These are phyloP conservation scores for Rutilus rutilus DNA, from an alignment of 2,113 vertebrate species.

Conservation along the genomic window DNA sequence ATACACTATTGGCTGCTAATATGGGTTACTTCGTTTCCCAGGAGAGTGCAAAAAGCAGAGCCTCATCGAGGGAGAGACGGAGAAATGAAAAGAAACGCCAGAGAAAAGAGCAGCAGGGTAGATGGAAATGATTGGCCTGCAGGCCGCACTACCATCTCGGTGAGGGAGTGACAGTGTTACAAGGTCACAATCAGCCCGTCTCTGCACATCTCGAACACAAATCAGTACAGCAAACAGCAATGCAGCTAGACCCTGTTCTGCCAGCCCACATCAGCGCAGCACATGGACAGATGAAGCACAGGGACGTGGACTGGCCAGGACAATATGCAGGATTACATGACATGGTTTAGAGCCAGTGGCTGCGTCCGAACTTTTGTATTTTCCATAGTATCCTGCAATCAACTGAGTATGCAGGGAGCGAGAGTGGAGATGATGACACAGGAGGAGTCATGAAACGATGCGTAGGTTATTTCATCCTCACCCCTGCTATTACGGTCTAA, in stretches of 20 bases:
- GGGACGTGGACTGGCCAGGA: background rate
- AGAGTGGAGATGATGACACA: background rate
- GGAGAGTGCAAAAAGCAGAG: constrained; percentile 27
- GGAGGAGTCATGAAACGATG: background rate
- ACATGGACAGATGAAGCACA: background rate
- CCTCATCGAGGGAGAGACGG: background rate
- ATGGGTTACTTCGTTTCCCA: background rate
- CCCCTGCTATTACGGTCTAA: background rate
- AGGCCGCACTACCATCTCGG: constrained; percentile 10
- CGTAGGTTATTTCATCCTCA: background rate
- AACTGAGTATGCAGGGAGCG: background rate
- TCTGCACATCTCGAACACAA: background rate
- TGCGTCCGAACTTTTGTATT: background rate
- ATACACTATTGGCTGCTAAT: constrained; percentile 2
- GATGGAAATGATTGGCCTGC: constrained; percentile 14
- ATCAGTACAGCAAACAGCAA: constrained; percentile 22
- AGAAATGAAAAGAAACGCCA: background rate
- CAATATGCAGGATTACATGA: constrained; percentile 16
- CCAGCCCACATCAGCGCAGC: background rate
- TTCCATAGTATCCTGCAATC: background rate
- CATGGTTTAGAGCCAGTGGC: background rate
- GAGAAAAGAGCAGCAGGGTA: constrained; percentile 15
- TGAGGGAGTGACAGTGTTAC: constrained; percentile 14
- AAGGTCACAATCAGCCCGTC: constrained; percentile 17
- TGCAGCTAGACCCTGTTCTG: constrained; percentile 6